Percentiles rank a stretch among this genome's conserved stretches.
Evolutionary conservation across 2,888 invertebrate species (phyloP).

Genomic region (Netelia fuscicornis): DNA sequence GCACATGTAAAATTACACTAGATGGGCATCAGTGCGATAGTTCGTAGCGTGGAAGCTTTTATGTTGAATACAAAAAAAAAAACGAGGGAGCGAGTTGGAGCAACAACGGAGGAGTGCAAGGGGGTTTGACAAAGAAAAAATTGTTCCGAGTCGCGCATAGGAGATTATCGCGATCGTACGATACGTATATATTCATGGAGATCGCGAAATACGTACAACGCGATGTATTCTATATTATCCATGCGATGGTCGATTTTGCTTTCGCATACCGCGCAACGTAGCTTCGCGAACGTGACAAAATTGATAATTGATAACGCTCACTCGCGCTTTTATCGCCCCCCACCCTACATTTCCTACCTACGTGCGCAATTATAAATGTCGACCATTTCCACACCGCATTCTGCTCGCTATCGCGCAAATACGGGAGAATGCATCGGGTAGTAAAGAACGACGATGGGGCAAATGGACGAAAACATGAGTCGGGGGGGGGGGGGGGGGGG

Average conservation of each 20-base stretch:
- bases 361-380: slow-evolving; percentile 46
- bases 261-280: slow-evolving; percentile 34
- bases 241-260: slow-evolving; percentile 30
- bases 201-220: not conserved
- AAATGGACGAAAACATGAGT: not conserved
- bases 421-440: not conserved
- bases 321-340: slow-evolving; percentile 27
- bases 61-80: slow-evolving; percentile 6
- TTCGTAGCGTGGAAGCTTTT: slow-evolving; percentile 35
- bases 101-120: too few species aligned
- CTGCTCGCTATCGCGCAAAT: slow-evolving; percentile 13
- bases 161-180: slow-evolving; percentile 46
- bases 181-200: not conserved
- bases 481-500: not conserved
- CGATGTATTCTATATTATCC: not conserved
- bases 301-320: slow-evolving; percentile 64
- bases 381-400: slow-evolving; percentile 2
- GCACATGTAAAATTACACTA: slow-evolving; percentile 7
- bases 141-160: slow-evolving; percentile 1
- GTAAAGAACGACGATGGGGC: not conserved
- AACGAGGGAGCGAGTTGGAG: not conserved
- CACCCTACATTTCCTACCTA: not conserved
- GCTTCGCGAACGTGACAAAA: slow-evolving; percentile 63
- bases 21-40: not conserved
- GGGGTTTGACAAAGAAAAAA: slow-evolving; percentile 9